Evolutionary conservation across 2,888 invertebrate species (phyloP).

Genomic region (Platerodrilus igneus): DNA sequence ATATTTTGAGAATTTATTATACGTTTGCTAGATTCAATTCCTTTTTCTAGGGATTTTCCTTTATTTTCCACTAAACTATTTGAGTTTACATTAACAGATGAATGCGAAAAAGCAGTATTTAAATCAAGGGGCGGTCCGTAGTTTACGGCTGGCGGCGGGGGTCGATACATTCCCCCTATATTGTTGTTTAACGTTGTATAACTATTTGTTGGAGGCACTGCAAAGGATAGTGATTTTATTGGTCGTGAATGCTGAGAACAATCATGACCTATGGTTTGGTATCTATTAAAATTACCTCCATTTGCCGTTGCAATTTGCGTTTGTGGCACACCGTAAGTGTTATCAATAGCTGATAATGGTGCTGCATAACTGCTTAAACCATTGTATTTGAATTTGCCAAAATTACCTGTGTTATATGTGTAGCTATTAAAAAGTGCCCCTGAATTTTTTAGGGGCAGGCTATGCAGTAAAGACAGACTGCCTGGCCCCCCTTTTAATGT

Average conservation of each 20-base stretch:
- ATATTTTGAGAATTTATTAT: slow-evolving; percentile 44
- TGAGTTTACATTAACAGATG: slow-evolving; percentile 28
- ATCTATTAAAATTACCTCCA: slow-evolving; percentile 11
- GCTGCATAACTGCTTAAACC: slow-evolving; percentile 52
- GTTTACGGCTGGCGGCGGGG: slow-evolving; percentile 38
- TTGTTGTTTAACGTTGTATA: slow-evolving; percentile 54
- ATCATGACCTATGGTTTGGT: slow-evolving; percentile 32
- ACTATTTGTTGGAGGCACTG: slow-evolving; percentile 50
- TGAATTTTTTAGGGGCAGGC: slow-evolving; percentile 50
- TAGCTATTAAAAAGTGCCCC: too few species aligned
- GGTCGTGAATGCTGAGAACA: slow-evolving; percentile 41
- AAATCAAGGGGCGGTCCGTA: slow-evolving; percentile 42
- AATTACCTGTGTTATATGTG: too few species aligned
- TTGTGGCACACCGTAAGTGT: slow-evolving; percentile 51
- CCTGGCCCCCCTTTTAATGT: slow-evolving; percentile 47
- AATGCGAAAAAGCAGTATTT: slow-evolving; percentile 43
- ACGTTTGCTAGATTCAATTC: slow-evolving; percentile 42
- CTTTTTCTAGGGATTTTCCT: slow-evolving; percentile 41
- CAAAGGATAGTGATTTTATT: slow-evolving; percentile 41
- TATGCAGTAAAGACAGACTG: slow-evolving; percentile 52
- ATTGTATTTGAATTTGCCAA: too few species aligned
- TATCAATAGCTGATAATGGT: slow-evolving; percentile 51
- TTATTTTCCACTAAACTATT: slow-evolving; percentile 27
- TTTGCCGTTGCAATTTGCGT: too few species aligned
- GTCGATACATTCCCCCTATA: slow-evolving; percentile 49